A percentile compares a stretch with the other conserved stretches of the same genome.
phyloP scores from a whole-genome alignment of 2,113 vertebrate genomes.

The Dipodomys ordii region DNA sequence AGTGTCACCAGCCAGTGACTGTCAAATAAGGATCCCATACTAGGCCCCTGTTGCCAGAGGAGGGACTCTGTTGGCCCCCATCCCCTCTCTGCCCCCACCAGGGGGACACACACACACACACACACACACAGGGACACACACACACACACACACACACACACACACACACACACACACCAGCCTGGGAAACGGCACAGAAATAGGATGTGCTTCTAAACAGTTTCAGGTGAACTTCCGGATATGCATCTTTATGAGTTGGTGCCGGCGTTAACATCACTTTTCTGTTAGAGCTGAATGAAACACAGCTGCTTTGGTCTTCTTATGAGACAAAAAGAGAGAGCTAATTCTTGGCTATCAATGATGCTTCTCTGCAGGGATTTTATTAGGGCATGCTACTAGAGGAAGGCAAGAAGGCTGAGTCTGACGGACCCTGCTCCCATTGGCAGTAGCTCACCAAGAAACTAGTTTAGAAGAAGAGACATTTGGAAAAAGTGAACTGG shows the following conservation, averaged over 20 bases:
- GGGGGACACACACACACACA: not conserved
- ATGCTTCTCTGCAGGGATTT: slow-evolving; percentile 19
- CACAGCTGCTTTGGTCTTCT: slow-evolving; percentile 21
- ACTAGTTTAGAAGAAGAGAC: not conserved
- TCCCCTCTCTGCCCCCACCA: not conserved
- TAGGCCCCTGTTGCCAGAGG: not conserved
- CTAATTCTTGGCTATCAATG: not conserved
- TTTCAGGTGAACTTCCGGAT: not conserved
- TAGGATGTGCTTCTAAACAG: slow-evolving; percentile 16
- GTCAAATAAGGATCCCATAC: not conserved
- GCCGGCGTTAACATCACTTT: slow-evolving; percentile 29
- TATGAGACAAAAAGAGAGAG: not conserved
- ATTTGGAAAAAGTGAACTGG: not conserved
- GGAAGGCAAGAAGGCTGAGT: not conserved
- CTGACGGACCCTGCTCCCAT: not conserved
- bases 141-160: too few relatives aligned
- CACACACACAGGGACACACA: too few relatives aligned
- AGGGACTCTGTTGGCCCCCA: not conserved
- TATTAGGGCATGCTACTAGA: not conserved
- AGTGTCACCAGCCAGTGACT: slow-evolving; percentile 15
- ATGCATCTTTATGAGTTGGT: slow-evolving; percentile 41
- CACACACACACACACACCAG: not conserved
- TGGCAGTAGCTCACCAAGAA: not conserved
- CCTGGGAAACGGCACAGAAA: not conserved
- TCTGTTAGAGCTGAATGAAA: slow-evolving; percentile 37